Base-by-base conservation (phyloP, 2,113 vertebrate genomes). In the Casuarius casuarius region DNA sequence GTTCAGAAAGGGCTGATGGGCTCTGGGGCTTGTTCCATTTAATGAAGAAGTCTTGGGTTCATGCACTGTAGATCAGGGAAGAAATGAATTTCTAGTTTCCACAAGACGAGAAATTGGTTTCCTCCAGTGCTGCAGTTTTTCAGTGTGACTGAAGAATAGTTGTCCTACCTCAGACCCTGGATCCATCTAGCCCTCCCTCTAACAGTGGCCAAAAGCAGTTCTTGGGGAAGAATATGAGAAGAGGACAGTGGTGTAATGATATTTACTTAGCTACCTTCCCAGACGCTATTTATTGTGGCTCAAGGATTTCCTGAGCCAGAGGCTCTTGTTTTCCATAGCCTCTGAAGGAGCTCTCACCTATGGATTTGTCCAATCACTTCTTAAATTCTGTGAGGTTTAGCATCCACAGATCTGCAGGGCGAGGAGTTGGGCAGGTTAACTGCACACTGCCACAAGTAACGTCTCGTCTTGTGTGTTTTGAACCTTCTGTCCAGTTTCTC, bases 341-440 rank as follows among this genome's bases (percentile, higher is more conserved):
- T 7, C 20, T 40, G 28, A 33, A 48, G 59, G 59, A 81, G 17
- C 35, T 67, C 42, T 12, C 17, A 8, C 10, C 20, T 6, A 7
- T 5, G 3, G 52, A 62, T 62, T 90, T 90, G 16, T 46, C 33
- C 70, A 58, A 28, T 42, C 33, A 10, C 23, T 91, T 87, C 46
- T 66, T 76, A 81, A 76, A 76, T 76, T 22, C 22, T 51, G 31
- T 48, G 51, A 51, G 22, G 18, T 87, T 31, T 66, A 76, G 51
- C 56, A 79, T 33, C 56, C 29, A 51, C 51, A 84, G 23, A 76
- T 58, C 17, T 52, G 14, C 17, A 42, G 35, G 33, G 33, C 18
- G 59, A 73, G 35, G 42, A 1, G 0, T 48, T 62, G 31, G 40
- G 46, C 4, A 10, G 33, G 48, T 42, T 23, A 42, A 4, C 51